Evolutionary conservation across 2,113 vertebrate genomes (phyloP).

Genomic region (Platanista minor): DNA sequence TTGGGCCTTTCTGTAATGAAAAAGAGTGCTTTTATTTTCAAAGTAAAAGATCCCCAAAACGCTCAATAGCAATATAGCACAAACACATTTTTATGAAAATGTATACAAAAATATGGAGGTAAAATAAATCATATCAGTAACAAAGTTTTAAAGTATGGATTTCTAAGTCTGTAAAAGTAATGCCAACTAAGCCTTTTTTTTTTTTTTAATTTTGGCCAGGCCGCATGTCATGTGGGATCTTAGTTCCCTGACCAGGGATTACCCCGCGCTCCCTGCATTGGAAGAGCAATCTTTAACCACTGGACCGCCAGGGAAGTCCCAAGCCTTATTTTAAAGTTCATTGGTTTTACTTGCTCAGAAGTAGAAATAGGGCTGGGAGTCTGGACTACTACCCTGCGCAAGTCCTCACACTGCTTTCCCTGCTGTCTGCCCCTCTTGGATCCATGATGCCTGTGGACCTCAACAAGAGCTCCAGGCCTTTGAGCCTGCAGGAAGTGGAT

Average conservation of each 20-base stretch:
- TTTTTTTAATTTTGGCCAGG: no score
- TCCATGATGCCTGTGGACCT: no score
- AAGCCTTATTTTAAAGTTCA: constrained; percentile 35
- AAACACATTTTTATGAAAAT: constrained; percentile 36
- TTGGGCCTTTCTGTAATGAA: constrained; percentile 84
- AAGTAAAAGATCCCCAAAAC: constrained; percentile 51
- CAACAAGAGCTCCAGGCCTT: no score
- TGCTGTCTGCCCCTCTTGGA: no score
- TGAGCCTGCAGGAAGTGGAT: constrained; percentile 51
- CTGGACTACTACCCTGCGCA: no score
- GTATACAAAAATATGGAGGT: neutral
- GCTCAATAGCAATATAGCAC: neutral
- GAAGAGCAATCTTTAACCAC: no score
- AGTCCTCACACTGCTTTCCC: no score
- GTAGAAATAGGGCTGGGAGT: neutral
- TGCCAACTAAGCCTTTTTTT: neutral
- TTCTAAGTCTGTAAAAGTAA: constrained; percentile 23
- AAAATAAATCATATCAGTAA: neutral
- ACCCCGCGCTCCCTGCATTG: no score
- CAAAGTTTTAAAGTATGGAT: neutral
- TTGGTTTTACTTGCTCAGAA: neutral
- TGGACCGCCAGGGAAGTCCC: no score
- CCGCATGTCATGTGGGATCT: no score
- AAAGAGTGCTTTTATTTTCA: constrained; percentile 64
- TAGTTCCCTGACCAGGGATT: no score